phyloP scores from a whole-genome alignment of 2,888 invertebrate genomes.

The Sinhomidia bicolor region DNA sequence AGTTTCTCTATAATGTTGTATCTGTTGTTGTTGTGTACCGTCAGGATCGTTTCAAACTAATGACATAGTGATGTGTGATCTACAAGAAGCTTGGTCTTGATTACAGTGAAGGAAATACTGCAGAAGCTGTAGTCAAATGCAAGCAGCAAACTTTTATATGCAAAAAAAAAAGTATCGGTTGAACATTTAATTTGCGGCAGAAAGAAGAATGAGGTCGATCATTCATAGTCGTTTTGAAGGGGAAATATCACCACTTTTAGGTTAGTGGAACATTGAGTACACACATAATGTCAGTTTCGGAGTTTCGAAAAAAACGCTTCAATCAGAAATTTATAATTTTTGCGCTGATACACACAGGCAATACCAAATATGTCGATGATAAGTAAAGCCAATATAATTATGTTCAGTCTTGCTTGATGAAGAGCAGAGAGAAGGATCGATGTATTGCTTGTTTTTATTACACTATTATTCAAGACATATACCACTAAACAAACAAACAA shows the following conservation, averaged over 20 bases:
- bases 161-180: conserved; percentile 9
- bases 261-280: conserved; percentile 54
- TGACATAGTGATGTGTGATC: conserved; percentile 45
- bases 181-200: conserved; percentile 53
- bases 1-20: neutral
- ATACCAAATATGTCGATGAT: too few relatives aligned
- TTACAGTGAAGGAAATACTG: neutral
- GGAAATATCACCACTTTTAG: conserved; percentile 47
- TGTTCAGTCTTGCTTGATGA: too few relatives aligned
- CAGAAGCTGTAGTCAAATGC: neutral
- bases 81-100: neutral
- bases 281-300: neutral
- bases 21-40: neutral
- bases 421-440: too few relatives aligned
- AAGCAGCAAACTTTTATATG: neutral
- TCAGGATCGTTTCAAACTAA: neutral
- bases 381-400: too few relatives aligned
- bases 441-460: too few relatives aligned
- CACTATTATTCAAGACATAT: too few relatives aligned
- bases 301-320: neutral
- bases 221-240: conserved; percentile 53
- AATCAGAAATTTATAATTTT: neutral
- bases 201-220: conserved; percentile 56
- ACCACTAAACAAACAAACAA: too few relatives aligned
- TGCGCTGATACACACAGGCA: neutral